Evolutionary conservation across 1,140 invertebrate genomes (phyloP), one percentile per base, ranked within the genome.

Genomic region (Drosophila gunungcola): DNA sequence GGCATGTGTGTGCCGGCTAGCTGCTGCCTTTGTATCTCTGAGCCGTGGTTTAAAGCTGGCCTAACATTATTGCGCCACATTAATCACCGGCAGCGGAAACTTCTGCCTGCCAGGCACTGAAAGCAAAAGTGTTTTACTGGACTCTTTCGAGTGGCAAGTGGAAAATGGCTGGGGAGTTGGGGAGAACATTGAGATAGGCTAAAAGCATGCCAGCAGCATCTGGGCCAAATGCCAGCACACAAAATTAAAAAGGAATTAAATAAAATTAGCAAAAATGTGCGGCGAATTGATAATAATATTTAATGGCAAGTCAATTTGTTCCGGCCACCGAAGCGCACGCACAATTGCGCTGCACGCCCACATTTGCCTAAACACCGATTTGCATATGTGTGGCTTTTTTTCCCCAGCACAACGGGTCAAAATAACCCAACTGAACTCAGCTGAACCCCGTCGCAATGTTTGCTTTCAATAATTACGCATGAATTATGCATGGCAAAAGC

Each of bases 241-340:
- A 88, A 88, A 83, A 88, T 86, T 72, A 86, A 86, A 82, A 88
- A 82, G 75, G 78, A 88, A 86, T 88, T 83, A 86, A 76, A 79
- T 83, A 62, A 79, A 76, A 86, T 86, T 88, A 79, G 79, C 58
- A 56, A 70, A 88, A 82, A 56, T 73, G 61, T 72, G 68, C 46
- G 58, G 54, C 64, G 74, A 82, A 86, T 88, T 86, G 78, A 88
- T 88, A 88, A 86, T 86, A 88, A 82, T 82, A 88, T 79, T 88
- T 82, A 88, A 82, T 82, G 78, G 65, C 74, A 82, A 75, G 69
- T 79, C 82, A 88, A 82, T 82, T 88, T 82, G 83, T 72, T 82
- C 69, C 41, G 48, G 39, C 69, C 68, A 55, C 49, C 16, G 42
- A 32, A 68, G 54, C 51, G 34, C 46, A 39, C 29, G 46, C 54